These are phyloP conservation scores for Glyptemys insculpta DNA, from an alignment of 2,797 vertebrate species.

Conservation along the genomic window DNA sequence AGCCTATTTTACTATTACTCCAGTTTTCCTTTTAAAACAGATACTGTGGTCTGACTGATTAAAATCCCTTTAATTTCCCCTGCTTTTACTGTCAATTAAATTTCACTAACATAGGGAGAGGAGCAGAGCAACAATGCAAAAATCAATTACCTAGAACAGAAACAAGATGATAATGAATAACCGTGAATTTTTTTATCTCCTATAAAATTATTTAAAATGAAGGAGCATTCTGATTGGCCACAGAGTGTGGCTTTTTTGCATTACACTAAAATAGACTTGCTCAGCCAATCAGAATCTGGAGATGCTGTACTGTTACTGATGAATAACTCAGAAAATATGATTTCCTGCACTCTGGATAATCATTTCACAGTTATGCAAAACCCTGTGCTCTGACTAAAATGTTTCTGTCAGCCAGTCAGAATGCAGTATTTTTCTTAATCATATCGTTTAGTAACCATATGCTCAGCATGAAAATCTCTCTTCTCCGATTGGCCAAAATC, in stretches of 20 bases:
- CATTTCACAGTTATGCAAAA: slow-evolving; percentile 2
- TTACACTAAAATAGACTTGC: neutral
- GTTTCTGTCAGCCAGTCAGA: neutral
- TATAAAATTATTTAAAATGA: slow-evolving; percentile 38
- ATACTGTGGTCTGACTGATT: slow-evolving; percentile 72
- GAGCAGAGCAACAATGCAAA: slow-evolving; percentile 73
- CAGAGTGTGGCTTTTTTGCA: neutral
- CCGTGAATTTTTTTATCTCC: slow-evolving; percentile 65
- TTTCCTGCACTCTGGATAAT: slow-evolving; percentile 55
- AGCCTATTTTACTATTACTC: slow-evolving; percentile 65
- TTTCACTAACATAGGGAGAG: slow-evolving; percentile 59
- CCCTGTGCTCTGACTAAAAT: neutral
- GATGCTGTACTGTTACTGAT: neutral
- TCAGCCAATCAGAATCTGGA: neutral
- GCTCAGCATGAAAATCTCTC: neutral
- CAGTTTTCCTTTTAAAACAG: slow-evolving; percentile 57
- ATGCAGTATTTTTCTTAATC: neutral
- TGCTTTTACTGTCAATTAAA: slow-evolving; percentile 74
- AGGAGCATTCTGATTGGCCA: slow-evolving; percentile 20
- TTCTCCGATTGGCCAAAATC: neutral
- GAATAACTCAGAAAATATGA: neutral
- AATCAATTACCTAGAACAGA: slow-evolving; percentile 75
- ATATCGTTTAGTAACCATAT: neutral
- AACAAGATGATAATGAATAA: slow-evolving; percentile 78
- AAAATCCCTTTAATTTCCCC: slow-evolving; percentile 71